Conservation (phyloP, 2,888 invertebrate genomes). For the Drosophila sordidapex region DNA sequence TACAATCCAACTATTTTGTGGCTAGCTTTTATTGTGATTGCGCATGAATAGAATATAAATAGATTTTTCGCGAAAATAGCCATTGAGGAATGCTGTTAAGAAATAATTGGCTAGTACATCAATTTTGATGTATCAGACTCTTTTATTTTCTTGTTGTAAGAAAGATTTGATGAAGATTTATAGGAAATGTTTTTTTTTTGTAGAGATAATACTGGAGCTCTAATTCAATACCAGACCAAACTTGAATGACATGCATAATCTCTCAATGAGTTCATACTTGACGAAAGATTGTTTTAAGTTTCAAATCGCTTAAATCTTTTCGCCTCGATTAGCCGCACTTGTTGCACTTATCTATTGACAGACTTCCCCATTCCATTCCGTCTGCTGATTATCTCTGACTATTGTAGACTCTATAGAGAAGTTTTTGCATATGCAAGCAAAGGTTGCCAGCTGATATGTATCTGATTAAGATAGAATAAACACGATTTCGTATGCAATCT, state of each 20-base stretch:
- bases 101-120: slow-evolving; percentile 27
- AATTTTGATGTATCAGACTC: background rate
- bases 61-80: slow-evolving; percentile 27
- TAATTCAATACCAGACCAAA: background rate
- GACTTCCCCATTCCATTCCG: background rate
- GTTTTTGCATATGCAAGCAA: background rate
- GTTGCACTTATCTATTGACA: background rate
- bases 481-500: background rate
- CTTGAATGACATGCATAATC: background rate
- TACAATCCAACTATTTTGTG: slow-evolving; percentile 18
- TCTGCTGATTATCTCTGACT: background rate
- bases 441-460: slow-evolving; percentile 19
- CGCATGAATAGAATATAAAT: slow-evolving; percentile 26
- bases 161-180: background rate
- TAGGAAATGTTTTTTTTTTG: background rate
- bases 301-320: background rate
- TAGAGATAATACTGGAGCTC: background rate
- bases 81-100: slow-evolving; percentile 16
- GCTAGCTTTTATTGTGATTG: slow-evolving; percentile 15
- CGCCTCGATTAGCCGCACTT: background rate
- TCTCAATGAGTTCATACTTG: background rate
- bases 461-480: slow-evolving; percentile 8
- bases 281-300: background rate
- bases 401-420: slow-evolving; percentile 14
- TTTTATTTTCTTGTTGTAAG: background rate